Conservation (phyloP, 2,113 vertebrate genomes). For the Vulpes lagopus region DNA sequence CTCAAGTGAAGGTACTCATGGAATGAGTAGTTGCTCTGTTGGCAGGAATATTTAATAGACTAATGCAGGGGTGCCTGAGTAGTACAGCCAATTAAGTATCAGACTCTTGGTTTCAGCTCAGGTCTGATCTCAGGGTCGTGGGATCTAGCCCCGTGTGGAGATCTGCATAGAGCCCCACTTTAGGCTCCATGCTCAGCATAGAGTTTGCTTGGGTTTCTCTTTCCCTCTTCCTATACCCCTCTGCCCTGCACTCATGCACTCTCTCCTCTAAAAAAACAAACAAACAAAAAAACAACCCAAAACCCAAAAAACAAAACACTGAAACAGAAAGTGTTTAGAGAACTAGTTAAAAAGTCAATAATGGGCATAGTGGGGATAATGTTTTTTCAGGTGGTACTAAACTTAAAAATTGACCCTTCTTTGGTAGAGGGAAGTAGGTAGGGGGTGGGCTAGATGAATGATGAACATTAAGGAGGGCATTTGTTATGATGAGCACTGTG, state of each 20-base stretch:
- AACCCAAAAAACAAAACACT: too few relatives aligned
- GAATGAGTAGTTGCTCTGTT: background rate
- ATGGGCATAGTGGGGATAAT: background rate
- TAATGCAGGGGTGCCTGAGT: background rate
- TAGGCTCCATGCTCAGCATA: background rate
- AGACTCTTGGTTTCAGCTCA: background rate
- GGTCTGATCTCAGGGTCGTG: background rate
- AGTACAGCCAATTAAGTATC: background rate
- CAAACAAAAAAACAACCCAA: too few relatives aligned
- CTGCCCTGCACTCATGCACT: too few relatives aligned
- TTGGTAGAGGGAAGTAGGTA: too few relatives aligned
- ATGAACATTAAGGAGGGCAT: too few relatives aligned
- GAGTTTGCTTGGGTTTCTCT: background rate
- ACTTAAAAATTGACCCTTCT: background rate
- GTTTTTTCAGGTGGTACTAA: background rate
- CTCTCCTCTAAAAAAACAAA: too few relatives aligned
- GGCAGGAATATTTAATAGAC: background rate
- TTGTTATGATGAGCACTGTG: too few relatives aligned
- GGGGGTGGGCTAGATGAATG: too few relatives aligned
- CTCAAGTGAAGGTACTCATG: background rate
- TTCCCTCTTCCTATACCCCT: too few relatives aligned
- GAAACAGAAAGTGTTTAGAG: background rate
- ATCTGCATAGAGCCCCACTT: background rate
- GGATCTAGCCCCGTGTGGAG: background rate
- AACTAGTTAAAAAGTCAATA: background rate